phyloP scores from a whole-genome alignment of 2,113 vertebrate genomes.

The Leucosticte australis region DNA sequence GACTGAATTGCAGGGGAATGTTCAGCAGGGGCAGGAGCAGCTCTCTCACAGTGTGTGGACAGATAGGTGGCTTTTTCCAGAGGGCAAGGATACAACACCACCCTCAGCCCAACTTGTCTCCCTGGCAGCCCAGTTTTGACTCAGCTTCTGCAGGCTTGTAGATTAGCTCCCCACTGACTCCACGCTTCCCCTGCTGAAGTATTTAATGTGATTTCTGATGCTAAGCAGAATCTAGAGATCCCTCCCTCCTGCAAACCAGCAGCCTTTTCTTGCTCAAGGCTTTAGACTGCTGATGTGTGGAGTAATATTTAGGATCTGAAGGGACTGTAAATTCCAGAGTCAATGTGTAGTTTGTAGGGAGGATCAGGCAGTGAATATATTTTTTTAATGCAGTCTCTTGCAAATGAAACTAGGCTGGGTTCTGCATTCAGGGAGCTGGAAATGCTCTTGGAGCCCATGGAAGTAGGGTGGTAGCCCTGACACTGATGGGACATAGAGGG shows the following conservation, averaged over 20 bases:
- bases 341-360: neutral
- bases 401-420: neutral
- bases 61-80: neutral
- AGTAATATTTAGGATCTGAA: neutral
- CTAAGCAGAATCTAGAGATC: neutral
- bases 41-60: fast-evolving
- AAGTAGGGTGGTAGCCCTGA: neutral
- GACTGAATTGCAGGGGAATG: neutral
- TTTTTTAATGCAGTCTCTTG: neutral
- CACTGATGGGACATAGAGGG: neutral
- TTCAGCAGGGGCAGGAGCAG: neutral
- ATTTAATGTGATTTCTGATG: conserved; percentile 13
- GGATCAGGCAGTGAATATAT: neutral
- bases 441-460: neutral
- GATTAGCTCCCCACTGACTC: conserved; percentile 9
- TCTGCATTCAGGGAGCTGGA: neutral
- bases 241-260: neutral
- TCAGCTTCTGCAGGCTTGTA: neutral
- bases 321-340: neutral
- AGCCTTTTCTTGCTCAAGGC: conserved; percentile 5
- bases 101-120: neutral
- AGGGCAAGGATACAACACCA: neutral
- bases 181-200: neutral
- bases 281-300: conserved; percentile 11
- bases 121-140: neutral